Percentiles rank a stretch among this genome's conserved stretches.
These are phyloP conservation scores for Poeciliopsis paucimaculata DNA, from an alignment of 2,797 vertebrate species.

Conservation along the genomic window DNA sequence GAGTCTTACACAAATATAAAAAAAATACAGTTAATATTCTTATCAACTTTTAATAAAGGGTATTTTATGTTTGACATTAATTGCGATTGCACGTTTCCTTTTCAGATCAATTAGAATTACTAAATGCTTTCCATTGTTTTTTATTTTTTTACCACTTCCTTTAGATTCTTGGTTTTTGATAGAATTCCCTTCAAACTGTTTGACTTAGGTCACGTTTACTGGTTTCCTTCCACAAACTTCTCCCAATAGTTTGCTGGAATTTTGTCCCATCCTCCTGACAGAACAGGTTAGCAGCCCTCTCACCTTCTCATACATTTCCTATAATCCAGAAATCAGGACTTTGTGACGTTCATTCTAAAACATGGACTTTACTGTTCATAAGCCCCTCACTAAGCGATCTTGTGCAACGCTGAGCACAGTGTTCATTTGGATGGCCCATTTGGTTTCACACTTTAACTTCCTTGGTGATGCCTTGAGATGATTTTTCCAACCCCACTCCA, in stretches of 20 bases:
- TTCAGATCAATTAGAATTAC: neutral
- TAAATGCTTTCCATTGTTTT: neutral
- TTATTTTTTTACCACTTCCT: neutral
- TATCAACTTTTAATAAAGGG: neutral
- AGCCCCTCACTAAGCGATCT: neutral
- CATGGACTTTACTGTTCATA: neutral
- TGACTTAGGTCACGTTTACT: neutral
- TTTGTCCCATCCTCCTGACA: neutral
- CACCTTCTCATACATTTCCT: neutral
- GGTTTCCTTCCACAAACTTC: neutral
- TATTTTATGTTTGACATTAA: neutral
- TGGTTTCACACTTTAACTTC: neutral
- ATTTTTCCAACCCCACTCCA: neutral
- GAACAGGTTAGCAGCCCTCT: neutral
- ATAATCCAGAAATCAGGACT: neutral
- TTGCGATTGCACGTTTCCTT: neutral
- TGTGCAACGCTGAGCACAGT: neutral
- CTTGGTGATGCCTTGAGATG: neutral
- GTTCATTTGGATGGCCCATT: neutral
- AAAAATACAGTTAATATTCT: neutral
- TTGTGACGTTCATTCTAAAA: neutral
- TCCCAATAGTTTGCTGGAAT: neutral
- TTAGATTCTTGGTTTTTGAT: neutral
- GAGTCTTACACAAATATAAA: neutral
- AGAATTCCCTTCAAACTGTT: neutral